phyloP scores from a whole-genome alignment of 1,140 invertebrate genomes.

The Cotesia chilonis region DNA sequence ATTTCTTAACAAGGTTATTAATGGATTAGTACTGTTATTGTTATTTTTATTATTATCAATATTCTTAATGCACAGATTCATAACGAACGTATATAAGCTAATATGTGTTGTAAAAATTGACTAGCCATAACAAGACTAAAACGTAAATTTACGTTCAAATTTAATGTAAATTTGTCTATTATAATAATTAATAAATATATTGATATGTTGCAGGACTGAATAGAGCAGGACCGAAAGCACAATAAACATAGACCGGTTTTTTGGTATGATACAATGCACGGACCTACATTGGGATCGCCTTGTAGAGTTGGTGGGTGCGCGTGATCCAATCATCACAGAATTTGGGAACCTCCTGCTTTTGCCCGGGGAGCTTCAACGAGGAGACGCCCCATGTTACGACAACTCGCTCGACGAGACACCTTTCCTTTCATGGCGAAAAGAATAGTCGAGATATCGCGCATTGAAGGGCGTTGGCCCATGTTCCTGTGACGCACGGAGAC shows the following conservation, averaged over 20 bases:
- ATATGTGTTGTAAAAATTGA: no score
- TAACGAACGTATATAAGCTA: no score
- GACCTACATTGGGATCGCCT: conserved; percentile 37
- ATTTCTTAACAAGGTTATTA: no score
- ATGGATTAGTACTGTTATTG: no score
- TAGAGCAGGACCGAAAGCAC: background rate
- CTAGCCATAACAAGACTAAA: no score
- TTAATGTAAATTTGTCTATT: no score
- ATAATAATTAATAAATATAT: no score
- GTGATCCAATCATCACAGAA: conserved; percentile 66
- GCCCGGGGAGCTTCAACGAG: conserved; percentile 53
- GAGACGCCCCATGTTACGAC: conserved; percentile 52
- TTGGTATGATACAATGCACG: conserved; percentile 26
- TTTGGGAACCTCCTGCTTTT: conserved; percentile 56
- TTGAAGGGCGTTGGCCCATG: conserved; percentile 59
- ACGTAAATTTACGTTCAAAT: no score
- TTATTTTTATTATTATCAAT: no score
- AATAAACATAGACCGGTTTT: background rate
- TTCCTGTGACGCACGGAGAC: conserved; percentile 34
- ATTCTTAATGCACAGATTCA: no score
- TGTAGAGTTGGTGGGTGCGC: conserved; percentile 51
- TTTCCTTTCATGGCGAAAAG: conserved; percentile 53
- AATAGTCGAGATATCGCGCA: conserved; percentile 50
- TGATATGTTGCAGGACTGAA: background rate
- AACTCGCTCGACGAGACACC: conserved; percentile 50